A percentile compares a stretch with the other conserved stretches of the same genome.
These are phyloP conservation scores for Sphaerodactylus townsendi DNA, from an alignment of 2,113 vertebrate species.

Conservation along the genomic window DNA sequence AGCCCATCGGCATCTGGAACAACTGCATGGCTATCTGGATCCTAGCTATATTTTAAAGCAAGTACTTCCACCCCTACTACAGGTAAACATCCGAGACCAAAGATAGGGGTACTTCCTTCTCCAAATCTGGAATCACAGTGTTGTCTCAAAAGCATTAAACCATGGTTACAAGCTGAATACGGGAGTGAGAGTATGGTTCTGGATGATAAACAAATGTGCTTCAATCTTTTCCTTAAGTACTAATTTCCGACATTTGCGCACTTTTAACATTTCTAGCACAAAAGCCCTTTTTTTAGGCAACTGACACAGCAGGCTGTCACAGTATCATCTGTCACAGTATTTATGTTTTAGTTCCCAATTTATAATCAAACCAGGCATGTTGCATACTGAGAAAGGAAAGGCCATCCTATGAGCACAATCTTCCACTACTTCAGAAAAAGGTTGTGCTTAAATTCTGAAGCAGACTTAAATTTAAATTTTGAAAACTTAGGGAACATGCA, in stretches of 20 bases:
- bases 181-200: background rate
- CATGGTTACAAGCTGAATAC: background rate
- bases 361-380: background rate
- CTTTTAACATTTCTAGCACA: background rate
- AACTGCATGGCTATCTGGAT: background rate
- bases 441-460: fast-evolving
- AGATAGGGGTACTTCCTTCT: too few relatives aligned
- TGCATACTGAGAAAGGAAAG: fast-evolving
- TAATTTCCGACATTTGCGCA: background rate
- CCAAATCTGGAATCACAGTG: background rate
- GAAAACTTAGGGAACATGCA: fast-evolving
- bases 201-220: background rate
- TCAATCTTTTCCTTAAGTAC: background rate
- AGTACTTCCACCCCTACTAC: background rate
- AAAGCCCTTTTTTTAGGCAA: background rate
- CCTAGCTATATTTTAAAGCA: background rate
- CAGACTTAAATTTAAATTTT: too few relatives aligned
- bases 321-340: background rate
- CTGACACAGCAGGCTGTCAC: fast-evolving
- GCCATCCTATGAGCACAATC: fast-evolving
- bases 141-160: too few relatives aligned
- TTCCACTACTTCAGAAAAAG: background rate
- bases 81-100: background rate
- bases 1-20: background rate
- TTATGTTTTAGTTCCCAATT: fast-evolving